Evolutionary conservation across 2,113 vertebrate genomes (phyloP).

Genomic region (Forbesichthys papilliferus): DNA sequence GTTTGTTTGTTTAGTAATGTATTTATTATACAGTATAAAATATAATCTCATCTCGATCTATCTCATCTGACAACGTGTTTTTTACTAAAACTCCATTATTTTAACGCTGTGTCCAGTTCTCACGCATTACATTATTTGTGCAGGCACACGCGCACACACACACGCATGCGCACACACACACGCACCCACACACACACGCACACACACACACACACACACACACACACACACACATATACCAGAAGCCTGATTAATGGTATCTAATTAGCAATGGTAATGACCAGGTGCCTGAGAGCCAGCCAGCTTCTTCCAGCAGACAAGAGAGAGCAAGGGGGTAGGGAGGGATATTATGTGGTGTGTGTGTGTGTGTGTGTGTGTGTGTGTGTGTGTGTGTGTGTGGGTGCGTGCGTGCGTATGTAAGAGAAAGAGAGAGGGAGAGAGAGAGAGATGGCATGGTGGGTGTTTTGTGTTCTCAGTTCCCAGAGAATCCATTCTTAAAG

Average conservation of each 20-base stretch:
- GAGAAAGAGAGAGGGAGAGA: conserved; percentile 40
- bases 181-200: conserved; percentile 36
- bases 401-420: neutral
- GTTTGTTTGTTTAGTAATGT: no score
- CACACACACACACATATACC: conserved; percentile 31
- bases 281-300: conserved; percentile 98
- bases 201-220: conserved; percentile 24
- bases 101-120: neutral
- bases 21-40: no score
- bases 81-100: conserved; percentile 74
- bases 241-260: conserved; percentile 97
- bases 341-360: conserved; percentile 19
- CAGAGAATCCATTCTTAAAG: conserved; percentile 90
- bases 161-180: neutral
- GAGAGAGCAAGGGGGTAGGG: conserved; percentile 68
- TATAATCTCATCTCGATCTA: no score
- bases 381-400: conserved; percentile 11
- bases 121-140: neutral
- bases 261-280: conserved; percentile 99
- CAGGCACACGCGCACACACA: neutral
- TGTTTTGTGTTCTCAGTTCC: conserved; percentile 76
- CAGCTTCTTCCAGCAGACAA: conserved; percentile 90
- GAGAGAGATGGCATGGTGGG: conserved; percentile 10
- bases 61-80: no score
- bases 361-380: conserved; percentile 26